Base-by-base conservation (phyloP, 2,888 invertebrate species). In the Pollenia griseotomentosa region DNA sequence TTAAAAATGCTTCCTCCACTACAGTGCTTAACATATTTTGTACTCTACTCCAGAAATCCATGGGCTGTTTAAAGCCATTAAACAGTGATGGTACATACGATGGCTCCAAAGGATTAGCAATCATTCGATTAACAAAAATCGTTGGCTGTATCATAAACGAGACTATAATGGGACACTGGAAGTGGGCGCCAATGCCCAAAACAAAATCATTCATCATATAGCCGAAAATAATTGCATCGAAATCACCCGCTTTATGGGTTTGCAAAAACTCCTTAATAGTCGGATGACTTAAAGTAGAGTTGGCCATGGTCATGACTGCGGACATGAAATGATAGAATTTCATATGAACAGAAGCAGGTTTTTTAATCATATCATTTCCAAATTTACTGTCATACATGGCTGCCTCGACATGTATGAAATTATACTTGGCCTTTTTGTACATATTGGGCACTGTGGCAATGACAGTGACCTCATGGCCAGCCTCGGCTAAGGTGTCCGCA, bases 391-490 rank as follows among this genome's bases (percentile, higher is more conserved):
- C 73, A 46, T 88, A 89, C 14, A 85, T 51, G 5, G 86, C 79
- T 0, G 85, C 78, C 10, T 89, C 85, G 8, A 90, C 68, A 2
- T 87, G 81, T 12, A 90, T 85, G 16, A 88, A 89, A 4, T 89
- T 84, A 19, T 89, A 89, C 63, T 90, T 91, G 33, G 91, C 89
- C 6, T 89, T 89, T 5, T 89, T 87, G 11, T 53, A 82, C 6
- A 89, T 16, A 65, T 90, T 89, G 0, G 90, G 90, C 3, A 88
- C 78, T 2, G 89, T 89, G 0, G 90, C 79, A 5, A 93, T 84
- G 4, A 92, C 88, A 0, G 93, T 93, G 1, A 93, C 89, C 23
- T 93, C 89, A 75, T 93, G 93, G 4, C 93, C 93, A 2, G 84
- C 86, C 51, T 91, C 89, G 0, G 91, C 91, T 42, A 93, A 82